These are phyloP conservation scores for Aporophyla lueneburgensis DNA, from an alignment of 2,888 invertebrate genomes.

Conservation along the genomic window DNA sequence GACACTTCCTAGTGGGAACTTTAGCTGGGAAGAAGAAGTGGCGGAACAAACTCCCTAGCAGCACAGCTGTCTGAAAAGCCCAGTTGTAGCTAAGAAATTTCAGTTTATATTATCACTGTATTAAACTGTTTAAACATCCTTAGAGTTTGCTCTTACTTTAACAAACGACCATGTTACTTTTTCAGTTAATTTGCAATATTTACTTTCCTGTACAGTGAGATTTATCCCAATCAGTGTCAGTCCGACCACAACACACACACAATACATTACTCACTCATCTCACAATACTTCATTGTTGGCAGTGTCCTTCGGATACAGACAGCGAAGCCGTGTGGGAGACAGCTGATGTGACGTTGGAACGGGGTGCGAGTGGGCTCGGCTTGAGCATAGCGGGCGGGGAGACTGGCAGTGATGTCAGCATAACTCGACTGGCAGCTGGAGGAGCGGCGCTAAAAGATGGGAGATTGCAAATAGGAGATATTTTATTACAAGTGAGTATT, in stretches of 20 bases:
- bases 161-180: neutral
- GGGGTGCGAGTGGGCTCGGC: conserved; percentile 97
- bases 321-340: conserved; percentile 96
- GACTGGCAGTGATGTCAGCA: conserved; percentile 98
- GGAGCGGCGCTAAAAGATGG: conserved; percentile 97
- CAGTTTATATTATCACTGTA: neutral
- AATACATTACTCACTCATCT: conserved; percentile 21
- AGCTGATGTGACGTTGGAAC: conserved; percentile 97
- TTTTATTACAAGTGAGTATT: conserved; percentile 93
- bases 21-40: no score
- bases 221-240: neutral
- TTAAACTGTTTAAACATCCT: neutral
- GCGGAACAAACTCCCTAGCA: no score
- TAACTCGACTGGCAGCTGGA: conserved; percentile 98
- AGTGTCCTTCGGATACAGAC: conserved; percentile 84
- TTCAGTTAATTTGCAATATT: neutral
- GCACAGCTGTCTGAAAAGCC: no score
- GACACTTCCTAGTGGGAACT: no score
- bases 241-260: conserved; percentile 2
- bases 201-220: neutral
- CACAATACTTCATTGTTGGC: conserved; percentile 63
- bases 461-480: conserved; percentile 97
- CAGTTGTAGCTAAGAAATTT: neutral
- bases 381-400: conserved; percentile 99
- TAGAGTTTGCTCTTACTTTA: neutral